Evolutionary conservation across 2,797 vertebrate species (phyloP).

Genomic region (Sebastes jordani): DNA sequence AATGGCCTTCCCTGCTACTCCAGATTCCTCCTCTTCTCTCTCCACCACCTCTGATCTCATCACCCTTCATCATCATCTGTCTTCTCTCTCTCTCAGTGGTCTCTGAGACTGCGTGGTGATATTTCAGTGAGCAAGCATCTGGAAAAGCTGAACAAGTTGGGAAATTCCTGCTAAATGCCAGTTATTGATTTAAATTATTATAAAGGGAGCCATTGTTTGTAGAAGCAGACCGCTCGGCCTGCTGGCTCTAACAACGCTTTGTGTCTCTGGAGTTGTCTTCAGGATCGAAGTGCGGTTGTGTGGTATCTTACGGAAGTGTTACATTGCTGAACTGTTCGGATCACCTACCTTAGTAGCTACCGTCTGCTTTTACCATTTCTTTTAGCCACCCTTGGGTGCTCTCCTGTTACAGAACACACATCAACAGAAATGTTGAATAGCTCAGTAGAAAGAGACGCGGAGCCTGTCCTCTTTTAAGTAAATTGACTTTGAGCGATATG

Average conservation of each 20-base stretch:
- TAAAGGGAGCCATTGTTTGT: slow-evolving; percentile 79
- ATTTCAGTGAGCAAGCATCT: slow-evolving; percentile 68
- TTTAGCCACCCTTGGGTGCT: slow-evolving; percentile 35
- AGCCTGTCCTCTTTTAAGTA: slow-evolving; percentile 25
- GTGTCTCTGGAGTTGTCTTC: slow-evolving; percentile 48
- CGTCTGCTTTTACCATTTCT: slow-evolving; percentile 53
- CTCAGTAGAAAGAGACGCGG: slow-evolving; percentile 33
- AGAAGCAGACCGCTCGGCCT: slow-evolving; percentile 49
- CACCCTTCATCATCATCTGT: slow-evolving; percentile 32
- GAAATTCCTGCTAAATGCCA: slow-evolving; percentile 52
- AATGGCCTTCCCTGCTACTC: slow-evolving; percentile 30
- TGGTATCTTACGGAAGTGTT: slow-evolving; percentile 40
- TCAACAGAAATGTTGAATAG: slow-evolving; percentile 35
- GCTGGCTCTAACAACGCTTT: slow-evolving; percentile 36
- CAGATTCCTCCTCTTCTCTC: slow-evolving; percentile 15
- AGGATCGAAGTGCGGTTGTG: slow-evolving; percentile 29
- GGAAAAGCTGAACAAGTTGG: slow-evolving; percentile 68
- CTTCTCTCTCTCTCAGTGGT: slow-evolving; percentile 34
- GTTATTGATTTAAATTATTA: slow-evolving; percentile 79
- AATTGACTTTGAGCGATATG: slow-evolving; percentile 49
- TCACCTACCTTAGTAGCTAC: slow-evolving; percentile 10
- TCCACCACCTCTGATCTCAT: slow-evolving; percentile 42
- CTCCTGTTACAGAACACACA: slow-evolving; percentile 56
- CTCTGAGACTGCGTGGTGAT: slow-evolving; percentile 52
- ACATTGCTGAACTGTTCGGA: slow-evolving; percentile 24